Conservation (phyloP, 2,888 invertebrate genomes). For the Gonocerus acuteangulatus region DNA sequence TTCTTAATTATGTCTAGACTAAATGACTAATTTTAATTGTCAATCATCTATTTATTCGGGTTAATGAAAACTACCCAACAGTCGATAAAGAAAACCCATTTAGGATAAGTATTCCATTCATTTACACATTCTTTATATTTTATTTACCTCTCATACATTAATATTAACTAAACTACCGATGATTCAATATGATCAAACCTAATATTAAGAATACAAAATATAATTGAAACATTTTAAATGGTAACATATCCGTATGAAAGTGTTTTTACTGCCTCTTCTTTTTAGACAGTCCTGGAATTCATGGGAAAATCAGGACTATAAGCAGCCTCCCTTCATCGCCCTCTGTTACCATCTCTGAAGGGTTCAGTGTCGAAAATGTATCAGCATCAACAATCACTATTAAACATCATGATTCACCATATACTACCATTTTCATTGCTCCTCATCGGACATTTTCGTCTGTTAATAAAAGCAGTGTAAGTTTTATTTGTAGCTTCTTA, state of each 20-base stretch:
- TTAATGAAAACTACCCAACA: too few species aligned
- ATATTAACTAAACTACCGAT: too few species aligned
- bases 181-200: too few species aligned
- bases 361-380: constrained; percentile 34
- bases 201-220: too few species aligned
- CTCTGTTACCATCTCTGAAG: constrained; percentile 34
- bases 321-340: constrained; percentile 21
- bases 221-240: too few species aligned
- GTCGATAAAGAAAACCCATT: too few species aligned
- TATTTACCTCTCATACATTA: too few species aligned
- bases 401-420: constrained; percentile 36
- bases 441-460: constrained; percentile 39
- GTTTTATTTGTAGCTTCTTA: constrained; percentile 34
- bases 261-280: too few species aligned
- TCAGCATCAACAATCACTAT: constrained; percentile 36
- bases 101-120: too few species aligned
- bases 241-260: too few species aligned
- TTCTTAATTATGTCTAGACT: not conserved
- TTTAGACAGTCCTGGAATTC: constrained; percentile 36
- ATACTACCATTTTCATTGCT: constrained; percentile 40
- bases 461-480: constrained; percentile 43
- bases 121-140: too few species aligned
- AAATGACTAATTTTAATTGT: not conserved
- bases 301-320: constrained; percentile 38
- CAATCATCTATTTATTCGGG: too few species aligned